Conservation (phyloP, 2,888 invertebrate genomes). For the Acanthosoma haemorrhoidale region DNA sequence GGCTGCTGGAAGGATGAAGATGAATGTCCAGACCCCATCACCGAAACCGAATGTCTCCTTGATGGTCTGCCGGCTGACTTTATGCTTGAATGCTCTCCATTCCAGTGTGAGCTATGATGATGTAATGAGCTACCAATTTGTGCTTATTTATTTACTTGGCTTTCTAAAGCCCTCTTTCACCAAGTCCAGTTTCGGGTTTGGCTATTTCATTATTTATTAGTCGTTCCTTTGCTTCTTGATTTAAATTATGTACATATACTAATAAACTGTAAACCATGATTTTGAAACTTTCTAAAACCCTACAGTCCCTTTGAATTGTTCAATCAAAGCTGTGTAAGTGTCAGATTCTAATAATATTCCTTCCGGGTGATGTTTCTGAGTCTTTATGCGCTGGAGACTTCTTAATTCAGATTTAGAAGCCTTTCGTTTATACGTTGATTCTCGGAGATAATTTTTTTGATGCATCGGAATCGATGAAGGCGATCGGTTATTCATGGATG, state of each 20-base stretch:
- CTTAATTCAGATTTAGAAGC: constrained; percentile 93
- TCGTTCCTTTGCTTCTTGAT: constrained; percentile 81
- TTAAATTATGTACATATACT: constrained; percentile 94
- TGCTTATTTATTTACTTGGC: constrained; percentile 81
- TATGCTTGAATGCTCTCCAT: constrained; percentile 98
- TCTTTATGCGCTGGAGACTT: constrained; percentile 94
- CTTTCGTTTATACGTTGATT: constrained; percentile 97
- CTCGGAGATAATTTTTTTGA: constrained; percentile 98
- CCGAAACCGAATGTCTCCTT: constrained; percentile 97
- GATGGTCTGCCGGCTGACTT: constrained; percentile 90
- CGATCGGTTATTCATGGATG: constrained; percentile 98
- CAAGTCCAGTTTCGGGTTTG: constrained; percentile 19
- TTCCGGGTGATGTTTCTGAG: constrained; percentile 91
- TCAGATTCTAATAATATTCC: constrained; percentile 93
- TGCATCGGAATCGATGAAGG: constrained; percentile 91
- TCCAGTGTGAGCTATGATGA: too few relatives aligned
- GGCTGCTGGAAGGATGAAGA: too few relatives aligned
- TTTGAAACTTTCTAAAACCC: constrained; percentile 65
- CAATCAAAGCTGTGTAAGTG: constrained; percentile 89
- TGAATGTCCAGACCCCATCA: too few relatives aligned
- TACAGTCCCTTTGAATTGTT: constrained; percentile 94
- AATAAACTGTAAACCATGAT: constrained; percentile 99
- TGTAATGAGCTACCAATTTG: constrained; percentile 91
- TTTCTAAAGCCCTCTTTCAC: constrained; percentile 35
- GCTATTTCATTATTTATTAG: constrained; percentile 46